These are phyloP conservation scores for Chloroceryle inda DNA, from an alignment of 2,797 vertebrate genomes.

Conservation along the genomic window DNA sequence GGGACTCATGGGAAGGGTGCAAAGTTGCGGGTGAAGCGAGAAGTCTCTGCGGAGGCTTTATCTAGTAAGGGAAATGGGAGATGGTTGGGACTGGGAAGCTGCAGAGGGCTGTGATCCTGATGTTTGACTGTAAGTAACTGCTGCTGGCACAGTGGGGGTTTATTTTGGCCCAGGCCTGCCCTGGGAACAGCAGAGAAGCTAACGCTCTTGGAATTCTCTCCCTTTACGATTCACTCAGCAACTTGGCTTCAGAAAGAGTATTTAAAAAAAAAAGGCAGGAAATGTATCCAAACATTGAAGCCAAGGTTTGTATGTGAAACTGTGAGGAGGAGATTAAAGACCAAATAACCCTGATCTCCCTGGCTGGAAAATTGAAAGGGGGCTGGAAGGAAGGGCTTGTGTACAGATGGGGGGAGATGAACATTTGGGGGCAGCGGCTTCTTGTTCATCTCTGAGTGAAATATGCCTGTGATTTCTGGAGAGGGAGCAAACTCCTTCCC, in stretches of 20 bases:
- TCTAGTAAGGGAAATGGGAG: constrained; percentile 16
- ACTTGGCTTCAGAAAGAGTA: constrained; percentile 66
- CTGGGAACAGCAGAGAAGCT: constrained; percentile 76
- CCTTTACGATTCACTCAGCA: constrained; percentile 72
- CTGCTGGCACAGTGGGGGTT: constrained; percentile 67
- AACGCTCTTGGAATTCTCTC: constrained; percentile 76
- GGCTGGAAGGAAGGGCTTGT: not conserved
- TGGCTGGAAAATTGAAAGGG: not conserved
- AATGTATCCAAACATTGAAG: constrained; percentile 52
- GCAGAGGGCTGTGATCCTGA: constrained; percentile 5
- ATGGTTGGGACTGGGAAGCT: constrained; percentile 14
- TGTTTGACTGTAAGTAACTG: constrained; percentile 54
- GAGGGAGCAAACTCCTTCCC: not conserved
- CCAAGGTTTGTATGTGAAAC: constrained; percentile 65
- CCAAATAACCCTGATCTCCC: not conserved
- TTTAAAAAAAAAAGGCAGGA: not conserved
- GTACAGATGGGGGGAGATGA: not conserved
- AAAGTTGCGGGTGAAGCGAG: not conserved
- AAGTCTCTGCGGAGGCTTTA: not conserved
- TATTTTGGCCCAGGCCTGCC: constrained; percentile 77
- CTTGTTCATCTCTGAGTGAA: not conserved
- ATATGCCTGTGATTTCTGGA: not conserved
- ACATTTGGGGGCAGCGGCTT: not conserved
- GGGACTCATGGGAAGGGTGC: not conserved
- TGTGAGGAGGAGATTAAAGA: constrained; percentile 33